These are phyloP conservation scores for Plagodis dolabraria DNA, from an alignment of 2,888 invertebrate species.

Conservation along the genomic window DNA sequence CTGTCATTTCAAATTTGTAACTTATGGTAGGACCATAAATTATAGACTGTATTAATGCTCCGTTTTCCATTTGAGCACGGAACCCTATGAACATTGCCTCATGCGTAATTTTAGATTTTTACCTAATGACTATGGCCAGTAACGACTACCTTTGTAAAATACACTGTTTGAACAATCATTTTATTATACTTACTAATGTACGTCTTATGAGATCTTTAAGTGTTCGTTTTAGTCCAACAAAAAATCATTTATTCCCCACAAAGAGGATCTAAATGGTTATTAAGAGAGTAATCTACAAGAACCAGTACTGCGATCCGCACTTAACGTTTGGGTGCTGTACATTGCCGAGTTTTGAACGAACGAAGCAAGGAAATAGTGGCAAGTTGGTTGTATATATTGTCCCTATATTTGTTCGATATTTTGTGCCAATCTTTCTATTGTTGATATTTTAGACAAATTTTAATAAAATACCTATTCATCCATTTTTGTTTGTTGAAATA, in stretches of 20 bases:
- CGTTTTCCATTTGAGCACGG: no score
- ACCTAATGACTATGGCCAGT: neutral
- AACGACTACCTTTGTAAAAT: neutral
- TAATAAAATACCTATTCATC: no score
- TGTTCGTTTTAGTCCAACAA: slow-evolving; percentile 72
- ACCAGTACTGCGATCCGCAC: slow-evolving; percentile 13
- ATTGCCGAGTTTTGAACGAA: slow-evolving; percentile 9
- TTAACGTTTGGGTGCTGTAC: slow-evolving; percentile 11
- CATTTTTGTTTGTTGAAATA: no score
- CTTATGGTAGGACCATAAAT: no score
- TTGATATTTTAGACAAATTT: no score
- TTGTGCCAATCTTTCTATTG: no score
- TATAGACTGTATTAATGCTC: no score
- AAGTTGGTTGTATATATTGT: no score
- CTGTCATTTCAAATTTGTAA: no score
- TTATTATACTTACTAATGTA: neutral
- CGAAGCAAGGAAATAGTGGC: no score
- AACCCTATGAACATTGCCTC: no score
- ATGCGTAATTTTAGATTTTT: neutral
- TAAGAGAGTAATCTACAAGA: slow-evolving; percentile 15
- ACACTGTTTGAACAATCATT: slow-evolving; percentile 1
- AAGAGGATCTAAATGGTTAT: slow-evolving; percentile 74
- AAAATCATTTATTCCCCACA: slow-evolving; percentile 74
- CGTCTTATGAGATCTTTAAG: slow-evolving; percentile 12
- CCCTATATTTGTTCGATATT: no score